These are phyloP conservation scores for Caenorhabditis sp. DNA, from an alignment of 2,888 invertebrate genomes.

Conservation along the genomic window DNA sequence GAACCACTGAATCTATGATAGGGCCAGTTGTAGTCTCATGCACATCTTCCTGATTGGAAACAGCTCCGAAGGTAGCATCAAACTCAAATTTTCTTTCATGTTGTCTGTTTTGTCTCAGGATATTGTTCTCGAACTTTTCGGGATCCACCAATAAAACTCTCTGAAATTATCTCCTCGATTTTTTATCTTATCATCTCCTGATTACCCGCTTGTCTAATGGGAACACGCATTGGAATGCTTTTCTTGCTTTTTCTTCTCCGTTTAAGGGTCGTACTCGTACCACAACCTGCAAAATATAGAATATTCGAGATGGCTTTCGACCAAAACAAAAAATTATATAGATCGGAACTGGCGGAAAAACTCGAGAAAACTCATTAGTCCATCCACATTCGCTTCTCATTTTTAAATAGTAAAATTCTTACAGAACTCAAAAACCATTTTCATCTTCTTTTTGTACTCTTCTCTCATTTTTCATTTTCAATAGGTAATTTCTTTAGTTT, in stretches of 20 bases:
- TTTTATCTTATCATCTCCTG: slow-evolving; percentile 6
- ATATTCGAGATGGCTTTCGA: too few species aligned
- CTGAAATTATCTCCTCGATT: slow-evolving; percentile 84
- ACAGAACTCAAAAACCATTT: slow-evolving; percentile 1
- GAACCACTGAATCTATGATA: slow-evolving; percentile 91
- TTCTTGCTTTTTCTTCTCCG: slow-evolving; percentile 87
- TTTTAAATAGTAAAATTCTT: slow-evolving; percentile 18
- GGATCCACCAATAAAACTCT: slow-evolving; percentile 88
- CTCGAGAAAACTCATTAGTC: neutral
- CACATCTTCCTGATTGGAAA: slow-evolving; percentile 90
- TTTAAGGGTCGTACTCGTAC: slow-evolving; percentile 92
- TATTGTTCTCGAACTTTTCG: slow-evolving; percentile 86
- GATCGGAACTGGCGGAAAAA: neutral
- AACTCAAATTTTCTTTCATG: slow-evolving; percentile 92
- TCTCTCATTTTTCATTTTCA: neutral
- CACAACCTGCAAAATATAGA: slow-evolving; percentile 88
- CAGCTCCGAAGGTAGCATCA: slow-evolving; percentile 92
- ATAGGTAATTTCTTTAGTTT: slow-evolving; percentile 34
- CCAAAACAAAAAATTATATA: neutral
- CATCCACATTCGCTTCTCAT: neutral
- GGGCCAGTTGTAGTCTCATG: slow-evolving; percentile 92
- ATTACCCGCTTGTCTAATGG: slow-evolving; percentile 90
- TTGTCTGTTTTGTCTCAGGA: slow-evolving; percentile 88
- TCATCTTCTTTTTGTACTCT: neutral
- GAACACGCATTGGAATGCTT: slow-evolving; percentile 88